These are phyloP conservation scores for Candidula unifasciata DNA, from an alignment of 2,888 invertebrate genomes.

Conservation along the genomic window DNA sequence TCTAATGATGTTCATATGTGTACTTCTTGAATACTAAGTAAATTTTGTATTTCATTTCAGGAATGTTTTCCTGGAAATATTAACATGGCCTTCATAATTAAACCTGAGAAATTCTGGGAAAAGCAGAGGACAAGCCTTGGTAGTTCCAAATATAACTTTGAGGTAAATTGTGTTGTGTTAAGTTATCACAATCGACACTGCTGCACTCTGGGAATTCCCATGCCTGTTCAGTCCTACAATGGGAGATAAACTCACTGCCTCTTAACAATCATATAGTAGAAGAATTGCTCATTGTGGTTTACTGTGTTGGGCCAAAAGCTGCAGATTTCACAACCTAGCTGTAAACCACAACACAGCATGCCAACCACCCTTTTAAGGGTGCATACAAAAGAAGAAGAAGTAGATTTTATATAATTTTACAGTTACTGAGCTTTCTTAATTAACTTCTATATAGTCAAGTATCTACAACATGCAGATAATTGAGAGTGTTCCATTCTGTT, in stretches of 20 bases:
- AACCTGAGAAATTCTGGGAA: conserved; percentile 99
- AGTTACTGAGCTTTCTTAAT: background rate
- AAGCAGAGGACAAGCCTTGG: conserved; percentile 98
- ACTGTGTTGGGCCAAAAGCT: no score
- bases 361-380: no score
- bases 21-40: background rate
- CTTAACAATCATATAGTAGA: no score
- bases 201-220: no score
- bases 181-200: no score
- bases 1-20: background rate
- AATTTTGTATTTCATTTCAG: conserved; percentile 81
- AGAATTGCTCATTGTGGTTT: no score
- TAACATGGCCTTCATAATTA: conserved; percentile 96
- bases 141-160: conserved; percentile 99
- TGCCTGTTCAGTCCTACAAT: no score
- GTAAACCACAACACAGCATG: no score
- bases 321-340: no score
- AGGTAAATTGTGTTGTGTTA: conserved; percentile 82
- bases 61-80: conserved; percentile 93
- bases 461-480: background rate
- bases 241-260: no score
- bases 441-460: background rate
- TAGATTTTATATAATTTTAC: no score
- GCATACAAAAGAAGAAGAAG: no score
- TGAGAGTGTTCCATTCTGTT: conserved; percentile 64